Evolutionary conservation across 2,888 invertebrate species (phyloP).

Genomic region (Drosophila rellima): DNA sequence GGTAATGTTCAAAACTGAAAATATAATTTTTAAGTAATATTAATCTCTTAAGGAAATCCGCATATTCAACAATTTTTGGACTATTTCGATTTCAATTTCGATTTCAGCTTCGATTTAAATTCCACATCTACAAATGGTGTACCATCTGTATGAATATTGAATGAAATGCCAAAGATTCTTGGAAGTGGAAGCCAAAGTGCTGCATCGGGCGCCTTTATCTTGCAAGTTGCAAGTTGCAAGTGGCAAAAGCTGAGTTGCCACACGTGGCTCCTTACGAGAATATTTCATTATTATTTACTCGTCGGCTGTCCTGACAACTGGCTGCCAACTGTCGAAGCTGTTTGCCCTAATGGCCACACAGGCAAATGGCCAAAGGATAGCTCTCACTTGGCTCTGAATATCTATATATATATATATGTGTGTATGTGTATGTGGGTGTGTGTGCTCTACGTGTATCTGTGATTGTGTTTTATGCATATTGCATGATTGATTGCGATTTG

Average conservation of each 20-base stretch:
- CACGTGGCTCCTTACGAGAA: conserved; percentile 21
- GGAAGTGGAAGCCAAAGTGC: neutral
- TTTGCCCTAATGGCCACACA: conserved; percentile 25
- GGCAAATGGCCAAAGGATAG: conserved; percentile 19
- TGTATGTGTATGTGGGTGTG: neutral
- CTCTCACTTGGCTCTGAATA: conserved; percentile 7
- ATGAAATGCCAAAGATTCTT: conserved; percentile 1
- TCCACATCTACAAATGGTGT: neutral
- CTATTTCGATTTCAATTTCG: neutral
- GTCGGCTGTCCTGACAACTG: conserved; percentile 42
- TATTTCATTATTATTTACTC: conserved; percentile 44
- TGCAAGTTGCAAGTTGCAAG: conserved; percentile 1
- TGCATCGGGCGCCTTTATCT: neutral
- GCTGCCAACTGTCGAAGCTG: conserved; percentile 37
- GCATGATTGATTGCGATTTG: conserved; percentile 73
- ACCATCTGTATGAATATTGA: neutral
- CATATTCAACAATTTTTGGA: neutral
- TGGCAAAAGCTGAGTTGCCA: neutral
- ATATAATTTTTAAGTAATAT: too few species aligned
- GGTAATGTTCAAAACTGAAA: too few species aligned
- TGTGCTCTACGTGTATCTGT: conserved; percentile 7
- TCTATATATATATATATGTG: conserved; percentile 1
- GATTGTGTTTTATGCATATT: conserved; percentile 45
- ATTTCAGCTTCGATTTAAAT: neutral
- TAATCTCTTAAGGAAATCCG: neutral